Evolutionary conservation across 2,888 invertebrate species (phyloP).

Genomic region (Thera britannica): DNA sequence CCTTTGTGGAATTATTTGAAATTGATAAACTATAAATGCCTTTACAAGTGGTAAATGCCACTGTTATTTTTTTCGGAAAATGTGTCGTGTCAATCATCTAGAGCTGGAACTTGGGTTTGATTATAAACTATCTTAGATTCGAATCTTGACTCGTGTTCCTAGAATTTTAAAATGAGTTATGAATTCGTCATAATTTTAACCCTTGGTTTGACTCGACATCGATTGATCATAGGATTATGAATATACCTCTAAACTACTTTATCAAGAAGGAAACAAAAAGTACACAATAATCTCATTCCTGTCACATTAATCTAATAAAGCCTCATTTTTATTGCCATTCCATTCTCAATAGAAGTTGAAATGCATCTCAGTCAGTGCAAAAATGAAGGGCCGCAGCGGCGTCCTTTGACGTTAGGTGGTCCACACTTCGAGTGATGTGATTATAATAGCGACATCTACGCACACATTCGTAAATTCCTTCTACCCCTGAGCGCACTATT

Average conservation of each 20-base stretch:
- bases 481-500: constrained; percentile 28
- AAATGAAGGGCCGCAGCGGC: constrained; percentile 73
- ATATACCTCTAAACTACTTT: neutral
- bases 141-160: constrained; percentile 35
- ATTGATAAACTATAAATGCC: constrained; percentile 82
- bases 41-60: constrained; percentile 80
- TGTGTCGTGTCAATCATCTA: constrained; percentile 59
- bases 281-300: constrained; percentile 26
- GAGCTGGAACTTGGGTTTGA: constrained; percentile 26
- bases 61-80: constrained; percentile 69
- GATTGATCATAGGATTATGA: neutral
- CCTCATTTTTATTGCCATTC: constrained; percentile 50
- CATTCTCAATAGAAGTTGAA: constrained; percentile 67
- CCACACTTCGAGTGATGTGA: constrained; percentile 73
- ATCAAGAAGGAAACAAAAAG: constrained; percentile 13
- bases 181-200: neutral
- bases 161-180: neutral
- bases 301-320: constrained; percentile 47
- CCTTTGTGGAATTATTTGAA: constrained; percentile 81
- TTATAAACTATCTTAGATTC: constrained; percentile 11
- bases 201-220: neutral
- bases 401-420: constrained; percentile 82
- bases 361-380: constrained; percentile 75
- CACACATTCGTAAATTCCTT: constrained; percentile 63
- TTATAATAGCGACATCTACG: constrained; percentile 81